These are phyloP conservation scores for Dynastes grantii DNA, from an alignment of 2,888 invertebrate genomes.

Conservation along the genomic window DNA sequence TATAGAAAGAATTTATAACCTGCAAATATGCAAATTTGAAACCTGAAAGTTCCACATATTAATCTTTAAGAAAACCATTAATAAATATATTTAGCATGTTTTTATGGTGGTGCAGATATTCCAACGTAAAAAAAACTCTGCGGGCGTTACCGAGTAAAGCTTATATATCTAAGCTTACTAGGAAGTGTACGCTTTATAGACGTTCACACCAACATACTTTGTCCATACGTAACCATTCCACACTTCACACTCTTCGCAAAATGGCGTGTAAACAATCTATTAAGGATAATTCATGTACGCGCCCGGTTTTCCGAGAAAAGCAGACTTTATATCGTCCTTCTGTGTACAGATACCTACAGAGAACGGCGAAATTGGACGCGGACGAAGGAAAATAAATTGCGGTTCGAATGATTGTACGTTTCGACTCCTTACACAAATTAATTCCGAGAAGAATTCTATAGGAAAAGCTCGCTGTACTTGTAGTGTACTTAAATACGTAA, in stretches of 20 bases:
- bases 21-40: too few species aligned
- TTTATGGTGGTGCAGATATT: too few species aligned
- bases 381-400: conserved; percentile 24
- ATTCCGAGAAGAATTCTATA: conserved; percentile 20
- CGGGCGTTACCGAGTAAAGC: too few species aligned
- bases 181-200: neutral
- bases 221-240: too few species aligned
- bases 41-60: too few species aligned
- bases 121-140: too few species aligned
- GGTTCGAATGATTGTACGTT: conserved; percentile 4
- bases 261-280: conserved; percentile 18
- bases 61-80: too few species aligned
- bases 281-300: conserved; percentile 10
- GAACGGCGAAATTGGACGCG: conserved; percentile 1
- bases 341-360: neutral
- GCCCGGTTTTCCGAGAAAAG: conserved; percentile 6
- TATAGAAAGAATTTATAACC: too few species aligned
- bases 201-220: too few species aligned
- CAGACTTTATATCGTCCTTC: neutral
- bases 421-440: conserved; percentile 18
- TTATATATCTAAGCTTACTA: neutral
- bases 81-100: too few species aligned
- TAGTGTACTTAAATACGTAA: neutral
- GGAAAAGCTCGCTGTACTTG: neutral
- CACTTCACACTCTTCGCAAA: neutral